Evolutionary conservation across 1,140 invertebrate genomes (phyloP), one percentile per base, ranked within the genome.

Genomic region (Drosophila sulfurigaster): DNA sequence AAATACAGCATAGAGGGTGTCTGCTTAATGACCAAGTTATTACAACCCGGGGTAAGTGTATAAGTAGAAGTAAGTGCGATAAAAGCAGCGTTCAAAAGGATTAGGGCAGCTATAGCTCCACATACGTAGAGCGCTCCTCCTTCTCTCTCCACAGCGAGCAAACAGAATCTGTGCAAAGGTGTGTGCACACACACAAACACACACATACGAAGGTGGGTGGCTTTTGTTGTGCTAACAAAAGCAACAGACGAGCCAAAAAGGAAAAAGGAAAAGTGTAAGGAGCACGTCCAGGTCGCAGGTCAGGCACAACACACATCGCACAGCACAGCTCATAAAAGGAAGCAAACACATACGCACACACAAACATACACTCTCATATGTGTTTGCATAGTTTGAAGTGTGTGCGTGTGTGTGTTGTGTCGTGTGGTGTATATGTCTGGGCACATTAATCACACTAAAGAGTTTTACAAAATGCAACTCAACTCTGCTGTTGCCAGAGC

Each of bases 401-500:
- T 54, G 5, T 73, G 62, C 75, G 63, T 69, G 64, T 63, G 41
- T 63, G 65, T 77, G 32, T 48, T 25, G 20, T 25, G n/a, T 25
- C 3, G 70, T 38, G 54, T 46, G 35, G 64, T 72, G 74, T 70
- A 52, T 85, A 78, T 46, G 70, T 74, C 63, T 67, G 64, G 58
- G 78, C 85, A 88, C 85, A 88, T 88, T 88, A 88, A 88, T 88
- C 85, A 88, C 85, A 83, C 85, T 88, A 89, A 88, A 88, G 85
- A 85, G 85, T 85, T 88, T 57, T 89, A 89, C 85, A 89, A 88
- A 88, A 88, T 89, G 81, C 83, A 88, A 78, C 83, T 72, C 73
- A 57, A 78, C 82, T 81, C 51, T 38, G 48, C 45, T 56, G 48
- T 38, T 56, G 62, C 49, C 13, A 62, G 32, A 75, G 58, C 65